Percentiles rank a stretch among this genome's conserved stretches.
Conservation (phyloP, 2,113 vertebrate genomes). For the Colistium nudipinnis region DNA sequence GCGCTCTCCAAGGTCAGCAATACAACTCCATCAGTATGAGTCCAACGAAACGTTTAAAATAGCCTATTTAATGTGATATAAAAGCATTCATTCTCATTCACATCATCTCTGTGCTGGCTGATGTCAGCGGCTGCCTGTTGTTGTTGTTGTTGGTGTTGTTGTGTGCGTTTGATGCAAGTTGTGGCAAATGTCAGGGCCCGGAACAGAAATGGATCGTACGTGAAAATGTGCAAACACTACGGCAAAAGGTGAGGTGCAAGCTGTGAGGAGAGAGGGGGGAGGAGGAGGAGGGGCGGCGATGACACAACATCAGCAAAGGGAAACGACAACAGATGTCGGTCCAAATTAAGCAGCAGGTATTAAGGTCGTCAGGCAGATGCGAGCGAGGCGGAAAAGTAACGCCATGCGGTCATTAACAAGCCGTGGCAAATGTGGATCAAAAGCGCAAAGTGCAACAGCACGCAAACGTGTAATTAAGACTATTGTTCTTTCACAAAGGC, state of each 20-base stretch:
- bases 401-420: neutral
- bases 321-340: constrained; percentile 38
- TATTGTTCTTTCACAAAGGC: neutral
- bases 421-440: neutral
- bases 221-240: neutral
- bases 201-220: neutral
- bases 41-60: too few species aligned
- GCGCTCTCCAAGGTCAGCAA: too few species aligned
- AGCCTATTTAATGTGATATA: neutral
- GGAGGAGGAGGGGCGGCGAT: neutral
- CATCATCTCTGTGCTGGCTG: too few species aligned
- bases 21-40: too few species aligned
- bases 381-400: constrained; percentile 22
- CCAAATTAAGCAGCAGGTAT: constrained; percentile 49
- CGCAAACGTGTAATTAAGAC: neutral
- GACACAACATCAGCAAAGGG: constrained; percentile 18
- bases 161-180: neutral
- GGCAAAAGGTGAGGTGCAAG: neutral
- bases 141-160: too few species aligned
- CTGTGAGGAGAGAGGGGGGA: neutral
- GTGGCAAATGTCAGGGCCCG: neutral
- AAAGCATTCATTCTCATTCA: neutral
- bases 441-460: neutral
- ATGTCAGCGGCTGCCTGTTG: neutral
- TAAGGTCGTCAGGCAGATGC: constrained; percentile 49